phyloP scores from a whole-genome alignment of 2,113 vertebrate species.

The Numenius arquata region DNA sequence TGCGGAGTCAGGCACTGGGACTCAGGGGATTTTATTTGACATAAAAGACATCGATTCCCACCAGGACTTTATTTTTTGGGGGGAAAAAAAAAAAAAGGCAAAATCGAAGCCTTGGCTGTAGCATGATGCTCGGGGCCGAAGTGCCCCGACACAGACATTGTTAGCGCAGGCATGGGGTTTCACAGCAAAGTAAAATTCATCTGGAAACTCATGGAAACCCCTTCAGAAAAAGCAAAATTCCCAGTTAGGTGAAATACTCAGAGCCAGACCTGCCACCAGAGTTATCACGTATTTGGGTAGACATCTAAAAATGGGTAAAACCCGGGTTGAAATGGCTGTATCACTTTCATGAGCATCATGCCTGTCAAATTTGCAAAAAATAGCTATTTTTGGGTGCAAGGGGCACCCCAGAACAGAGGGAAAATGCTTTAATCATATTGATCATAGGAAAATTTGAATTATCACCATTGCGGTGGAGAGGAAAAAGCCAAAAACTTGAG shows the following conservation, averaged over 20 bases:
- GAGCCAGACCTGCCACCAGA: not conserved
- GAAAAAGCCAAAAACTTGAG: not conserved
- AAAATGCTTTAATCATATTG: not conserved
- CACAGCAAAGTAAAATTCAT: not conserved
- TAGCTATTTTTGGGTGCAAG: fast-evolving
- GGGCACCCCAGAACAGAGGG: not conserved
- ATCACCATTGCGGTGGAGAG: fast-evolving
- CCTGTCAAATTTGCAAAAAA: not conserved
- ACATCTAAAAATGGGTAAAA: not conserved
- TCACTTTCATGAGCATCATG: no score
- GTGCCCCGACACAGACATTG: fast-evolving
- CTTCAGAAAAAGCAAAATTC: not conserved
- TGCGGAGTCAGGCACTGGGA: fast-evolving
- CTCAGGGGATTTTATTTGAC: no score
- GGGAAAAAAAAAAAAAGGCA: not conserved
- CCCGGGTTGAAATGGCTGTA: fast-evolving
- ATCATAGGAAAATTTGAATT: not conserved
- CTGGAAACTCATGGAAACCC: not conserved
- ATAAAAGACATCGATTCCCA: not conserved
- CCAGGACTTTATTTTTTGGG: not conserved
- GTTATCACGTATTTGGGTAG: not conserved
- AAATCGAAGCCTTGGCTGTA: fast-evolving
- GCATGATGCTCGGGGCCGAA: not conserved
- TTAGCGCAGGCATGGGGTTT: not conserved
- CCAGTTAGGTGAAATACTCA: not conserved